These are phyloP conservation scores for Rhamphomyia laevipes DNA, from an alignment of 2,888 invertebrate genomes.

Conservation along the genomic window DNA sequence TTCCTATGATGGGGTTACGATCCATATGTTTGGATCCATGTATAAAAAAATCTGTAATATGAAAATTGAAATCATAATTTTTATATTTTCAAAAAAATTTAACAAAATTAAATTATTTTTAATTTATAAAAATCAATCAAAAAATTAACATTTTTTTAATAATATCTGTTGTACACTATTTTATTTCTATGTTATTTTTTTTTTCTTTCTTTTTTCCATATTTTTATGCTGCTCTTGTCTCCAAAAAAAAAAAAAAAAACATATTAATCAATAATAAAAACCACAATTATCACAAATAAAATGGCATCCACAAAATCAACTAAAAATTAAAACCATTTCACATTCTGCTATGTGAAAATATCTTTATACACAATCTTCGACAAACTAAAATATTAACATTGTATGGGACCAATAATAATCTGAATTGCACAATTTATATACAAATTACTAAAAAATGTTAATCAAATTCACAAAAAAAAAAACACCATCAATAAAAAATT, in stretches of 20 bases:
- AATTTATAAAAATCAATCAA: background rate
- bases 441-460: too few species aligned
- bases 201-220: conserved; percentile 20
- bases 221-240: conserved; percentile 21
- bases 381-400: too few species aligned
- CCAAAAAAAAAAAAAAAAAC: conserved; percentile 10
- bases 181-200: conserved; percentile 20
- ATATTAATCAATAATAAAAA: conserved; percentile 13
- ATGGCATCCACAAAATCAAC: conserved; percentile 3
- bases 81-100: background rate
- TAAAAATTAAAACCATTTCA: background rate
- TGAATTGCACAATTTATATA: too few species aligned
- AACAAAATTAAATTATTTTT: background rate
- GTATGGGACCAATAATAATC: too few species aligned
- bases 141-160: background rate
- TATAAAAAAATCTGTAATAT: too few species aligned
- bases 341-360: background rate
- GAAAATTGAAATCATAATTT: too few species aligned
- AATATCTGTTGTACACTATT: conserved; percentile 14
- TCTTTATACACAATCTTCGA: too few species aligned
- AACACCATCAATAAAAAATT: too few species aligned
- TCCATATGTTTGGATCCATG: too few species aligned
- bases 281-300: conserved; percentile 13
- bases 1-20: too few species aligned
- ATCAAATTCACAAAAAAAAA: too few species aligned